Conservation (phyloP, 2,113 vertebrate genomes). For the Thalassarche chlororhynchos region DNA sequence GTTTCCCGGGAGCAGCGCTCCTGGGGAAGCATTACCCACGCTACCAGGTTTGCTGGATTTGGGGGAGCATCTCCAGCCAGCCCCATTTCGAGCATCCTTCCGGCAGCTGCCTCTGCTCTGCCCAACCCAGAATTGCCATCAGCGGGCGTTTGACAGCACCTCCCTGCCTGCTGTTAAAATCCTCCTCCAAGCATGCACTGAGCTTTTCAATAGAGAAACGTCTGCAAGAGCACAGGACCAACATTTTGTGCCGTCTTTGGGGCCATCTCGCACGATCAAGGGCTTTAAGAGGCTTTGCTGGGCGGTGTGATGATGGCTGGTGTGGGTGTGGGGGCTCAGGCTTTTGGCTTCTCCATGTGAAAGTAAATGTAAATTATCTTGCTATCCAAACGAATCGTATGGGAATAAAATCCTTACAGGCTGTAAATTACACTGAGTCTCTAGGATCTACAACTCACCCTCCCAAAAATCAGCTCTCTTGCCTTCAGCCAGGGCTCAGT, state of each 20-base stretch:
- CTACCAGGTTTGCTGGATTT: background rate
- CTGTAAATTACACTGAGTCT: background rate
- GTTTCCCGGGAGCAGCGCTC: background rate
- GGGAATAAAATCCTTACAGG: background rate
- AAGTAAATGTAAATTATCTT: background rate
- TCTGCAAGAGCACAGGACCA: background rate
- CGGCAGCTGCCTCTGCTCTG: background rate
- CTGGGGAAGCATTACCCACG: accelerated
- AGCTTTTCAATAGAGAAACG: background rate
- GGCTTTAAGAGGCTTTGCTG: background rate
- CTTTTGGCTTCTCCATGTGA: background rate
- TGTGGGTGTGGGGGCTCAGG: background rate
- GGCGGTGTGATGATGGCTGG: background rate
- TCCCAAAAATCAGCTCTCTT: background rate
- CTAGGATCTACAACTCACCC: background rate
- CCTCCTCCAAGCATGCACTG: accelerated
- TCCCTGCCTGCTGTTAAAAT: background rate
- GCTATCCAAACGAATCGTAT: background rate
- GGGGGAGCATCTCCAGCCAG: background rate
- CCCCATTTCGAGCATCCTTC: background rate
- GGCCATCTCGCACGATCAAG: accelerated
- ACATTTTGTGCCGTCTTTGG: background rate
- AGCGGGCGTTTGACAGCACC: background rate
- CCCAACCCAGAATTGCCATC: background rate
- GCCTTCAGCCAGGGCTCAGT: background rate